A percentile compares a stretch with the other conserved stretches of the same genome.
phyloP scores from a whole-genome alignment of 2,888 invertebrate species.

The Cyaniris semiargus region DNA sequence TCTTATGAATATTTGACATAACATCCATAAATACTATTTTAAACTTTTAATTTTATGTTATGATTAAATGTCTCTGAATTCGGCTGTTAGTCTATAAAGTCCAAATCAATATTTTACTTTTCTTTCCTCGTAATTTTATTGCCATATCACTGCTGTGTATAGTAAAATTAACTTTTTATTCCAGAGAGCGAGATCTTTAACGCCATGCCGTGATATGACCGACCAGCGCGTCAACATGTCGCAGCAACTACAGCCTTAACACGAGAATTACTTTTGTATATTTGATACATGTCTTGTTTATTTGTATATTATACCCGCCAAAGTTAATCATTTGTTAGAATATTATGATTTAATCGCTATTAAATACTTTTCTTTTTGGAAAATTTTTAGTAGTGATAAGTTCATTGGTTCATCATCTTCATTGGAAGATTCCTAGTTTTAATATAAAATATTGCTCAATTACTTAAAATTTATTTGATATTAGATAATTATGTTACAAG shows the following conservation, averaged over 20 bases:
- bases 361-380: too few species aligned
- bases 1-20: too few species aligned
- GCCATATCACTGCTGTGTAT: too few species aligned
- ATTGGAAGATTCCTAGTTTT: background rate
- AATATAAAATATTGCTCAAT: background rate
- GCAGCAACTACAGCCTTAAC: constrained; percentile 47
- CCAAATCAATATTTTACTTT: background rate
- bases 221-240: constrained; percentile 41
- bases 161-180: background rate
- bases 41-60: too few species aligned
- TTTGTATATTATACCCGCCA: background rate
- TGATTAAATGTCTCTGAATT: too few species aligned
- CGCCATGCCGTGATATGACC: constrained; percentile 46
- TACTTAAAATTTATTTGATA: too few species aligned
- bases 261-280: background rate
- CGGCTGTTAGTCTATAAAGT: background rate
- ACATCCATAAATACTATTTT: too few species aligned
- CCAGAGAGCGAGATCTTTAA: constrained; percentile 52
- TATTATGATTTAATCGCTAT: background rate
- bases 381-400: too few species aligned
- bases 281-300: background rate
- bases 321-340: background rate
- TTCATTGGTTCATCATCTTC: too few species aligned
- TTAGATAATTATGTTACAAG: background rate
- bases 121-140: too few species aligned